These are phyloP conservation scores for Hydriomena furcata DNA, from an alignment of 2,888 invertebrate genomes.

Conservation along the genomic window DNA sequence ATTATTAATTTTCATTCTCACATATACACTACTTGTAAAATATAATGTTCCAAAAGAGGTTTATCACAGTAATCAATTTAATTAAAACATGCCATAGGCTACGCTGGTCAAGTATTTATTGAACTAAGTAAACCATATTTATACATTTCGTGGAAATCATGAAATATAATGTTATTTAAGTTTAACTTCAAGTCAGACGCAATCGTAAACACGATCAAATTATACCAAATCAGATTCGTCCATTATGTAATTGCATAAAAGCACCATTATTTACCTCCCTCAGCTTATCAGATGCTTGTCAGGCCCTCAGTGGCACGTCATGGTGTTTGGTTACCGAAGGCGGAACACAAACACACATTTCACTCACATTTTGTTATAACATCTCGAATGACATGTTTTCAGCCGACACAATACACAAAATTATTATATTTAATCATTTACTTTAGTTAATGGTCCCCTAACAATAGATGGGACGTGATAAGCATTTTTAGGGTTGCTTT, in stretches of 20 bases:
- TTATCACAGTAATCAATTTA: no score
- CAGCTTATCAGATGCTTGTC: conserved; percentile 44
- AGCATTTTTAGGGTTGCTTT: conserved; percentile 42
- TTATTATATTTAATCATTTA: conserved; percentile 58
- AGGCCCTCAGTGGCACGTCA: neutral
- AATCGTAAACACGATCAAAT: conserved; percentile 23
- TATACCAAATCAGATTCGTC: conserved; percentile 19
- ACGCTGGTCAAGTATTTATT: no score
- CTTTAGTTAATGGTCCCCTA: conserved; percentile 42
- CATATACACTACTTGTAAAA: no score
- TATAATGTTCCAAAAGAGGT: no score
- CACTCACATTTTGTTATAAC: conserved; percentile 33
- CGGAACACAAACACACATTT: conserved; percentile 32
- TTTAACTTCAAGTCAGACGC: conserved; percentile 3
- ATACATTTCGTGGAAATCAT: conserved; percentile 5
- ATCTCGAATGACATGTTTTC: conserved; percentile 42
- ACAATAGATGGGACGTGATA: conserved; percentile 45
- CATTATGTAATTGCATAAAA: conserved; percentile 36
- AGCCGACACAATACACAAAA: conserved; percentile 44
- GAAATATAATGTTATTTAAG: no score
- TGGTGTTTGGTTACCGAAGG: conserved; percentile 22
- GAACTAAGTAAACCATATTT: neutral
- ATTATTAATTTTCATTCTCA: no score
- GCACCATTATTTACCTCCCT: conserved; percentile 27
- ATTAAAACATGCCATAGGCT: no score